These are phyloP conservation scores for Moxostoma hubbsi DNA, from an alignment of 2,797 vertebrate genomes.

Conservation along the genomic window DNA sequence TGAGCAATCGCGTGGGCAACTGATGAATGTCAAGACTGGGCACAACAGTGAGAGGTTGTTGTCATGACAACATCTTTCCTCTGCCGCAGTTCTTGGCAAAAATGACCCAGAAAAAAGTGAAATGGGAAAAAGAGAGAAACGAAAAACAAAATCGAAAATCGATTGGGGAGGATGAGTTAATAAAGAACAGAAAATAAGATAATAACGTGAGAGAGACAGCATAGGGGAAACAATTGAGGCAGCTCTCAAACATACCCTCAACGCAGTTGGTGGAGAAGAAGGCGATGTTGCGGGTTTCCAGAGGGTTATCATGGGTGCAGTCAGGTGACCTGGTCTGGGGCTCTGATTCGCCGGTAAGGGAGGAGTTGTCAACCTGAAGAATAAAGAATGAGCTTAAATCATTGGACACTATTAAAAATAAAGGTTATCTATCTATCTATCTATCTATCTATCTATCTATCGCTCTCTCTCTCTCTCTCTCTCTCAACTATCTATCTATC, in stretches of 20 bases:
- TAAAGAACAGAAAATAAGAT: slow-evolving; percentile 24
- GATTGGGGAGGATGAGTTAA: slow-evolving; percentile 9
- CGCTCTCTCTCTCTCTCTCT: too few relatives aligned
- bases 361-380: slow-evolving; percentile 90
- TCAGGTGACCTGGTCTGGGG: slow-evolving; percentile 92
- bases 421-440: too few relatives aligned
- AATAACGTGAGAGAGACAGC: background rate
- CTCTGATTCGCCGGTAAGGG: slow-evolving; percentile 91
- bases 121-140: background rate
- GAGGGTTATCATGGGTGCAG: slow-evolving; percentile 91
- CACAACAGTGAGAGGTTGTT: slow-evolving; percentile 45
- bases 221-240: background rate
- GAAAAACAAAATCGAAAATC: slow-evolving; percentile 29
- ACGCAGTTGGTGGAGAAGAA: slow-evolving; percentile 96
- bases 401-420: too few relatives aligned
- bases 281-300: slow-evolving; percentile 92
- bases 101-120: slow-evolving; percentile 2
- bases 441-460: too few relatives aligned
- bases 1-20: slow-evolving; percentile 19
- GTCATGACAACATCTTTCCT: slow-evolving; percentile 57
- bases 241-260: slow-evolving; percentile 77
- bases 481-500: too few relatives aligned
- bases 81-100: slow-evolving; percentile 26
- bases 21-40: background rate
- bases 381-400: too few relatives aligned